Conservation (phyloP, 2,888 invertebrate species). For the Germaria angustata region DNA sequence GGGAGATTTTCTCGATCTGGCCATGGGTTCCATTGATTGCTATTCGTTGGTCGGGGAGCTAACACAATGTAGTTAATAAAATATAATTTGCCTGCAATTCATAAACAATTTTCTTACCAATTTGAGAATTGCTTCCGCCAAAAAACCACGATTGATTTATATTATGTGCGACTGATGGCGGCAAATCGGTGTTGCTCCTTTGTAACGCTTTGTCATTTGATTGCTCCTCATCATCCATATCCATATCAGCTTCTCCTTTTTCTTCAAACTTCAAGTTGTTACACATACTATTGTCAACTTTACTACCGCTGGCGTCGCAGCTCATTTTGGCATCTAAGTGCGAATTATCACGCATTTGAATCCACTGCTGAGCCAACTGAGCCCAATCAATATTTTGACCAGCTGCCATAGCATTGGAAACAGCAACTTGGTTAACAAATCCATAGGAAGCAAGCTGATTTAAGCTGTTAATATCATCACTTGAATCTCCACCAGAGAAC, state of each 20-base stretch:
- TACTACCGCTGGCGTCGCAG: neutral
- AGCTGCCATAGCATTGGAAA: constrained; percentile 64
- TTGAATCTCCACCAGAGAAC: constrained; percentile 73
- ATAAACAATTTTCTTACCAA: neutral
- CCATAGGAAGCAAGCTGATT: constrained; percentile 85
- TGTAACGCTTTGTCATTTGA: constrained; percentile 57
- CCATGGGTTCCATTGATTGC: constrained; percentile 42
- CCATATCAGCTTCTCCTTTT: constrained; percentile 93
- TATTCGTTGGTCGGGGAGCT: neutral
- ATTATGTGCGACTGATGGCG: neutral
- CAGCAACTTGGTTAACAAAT: constrained; percentile 81
- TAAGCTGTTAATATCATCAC: constrained; percentile 76
- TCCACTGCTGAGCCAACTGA: constrained; percentile 97
- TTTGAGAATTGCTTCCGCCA: constrained; percentile 2
- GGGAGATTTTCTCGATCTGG: constrained; percentile 19
- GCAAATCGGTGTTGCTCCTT: constrained; percentile 6
- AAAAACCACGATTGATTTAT: constrained; percentile 55
- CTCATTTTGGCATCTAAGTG: constrained; percentile 70
- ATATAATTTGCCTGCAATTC: neutral
- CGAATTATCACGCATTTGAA: constrained; percentile 88
- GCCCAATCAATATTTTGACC: constrained; percentile 96
- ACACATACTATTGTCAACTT: neutral
- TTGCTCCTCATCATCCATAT: constrained; percentile 87
- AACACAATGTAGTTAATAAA: neutral
- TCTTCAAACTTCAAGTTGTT: constrained; percentile 81